A percentile compares a stretch with the other conserved stretches of the same genome.
Conservation (phyloP, 2,113 vertebrate genomes). For the Petroica traversi region DNA sequence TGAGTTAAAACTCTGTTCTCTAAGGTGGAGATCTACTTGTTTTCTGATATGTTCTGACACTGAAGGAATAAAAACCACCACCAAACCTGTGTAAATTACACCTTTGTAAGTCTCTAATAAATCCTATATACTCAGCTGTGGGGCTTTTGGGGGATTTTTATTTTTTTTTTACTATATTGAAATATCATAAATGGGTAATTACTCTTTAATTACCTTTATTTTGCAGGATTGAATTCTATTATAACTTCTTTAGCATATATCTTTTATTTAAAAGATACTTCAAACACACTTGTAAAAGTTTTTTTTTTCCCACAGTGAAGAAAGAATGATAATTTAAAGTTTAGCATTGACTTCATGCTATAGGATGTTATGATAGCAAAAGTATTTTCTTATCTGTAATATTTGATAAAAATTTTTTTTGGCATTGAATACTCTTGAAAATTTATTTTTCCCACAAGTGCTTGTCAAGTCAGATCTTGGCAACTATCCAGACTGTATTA, state of each 20-base stretch:
- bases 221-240: not conserved
- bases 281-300: not conserved
- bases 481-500: not conserved
- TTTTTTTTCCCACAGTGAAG: not conserved
- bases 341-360: not conserved
- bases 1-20: not conserved
- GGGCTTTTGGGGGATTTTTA: accelerated
- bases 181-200: not conserved
- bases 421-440: not conserved
- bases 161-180: not conserved
- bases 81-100: not conserved
- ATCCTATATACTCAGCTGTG: accelerated
- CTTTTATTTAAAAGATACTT: not conserved
- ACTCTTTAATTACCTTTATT: not conserved
- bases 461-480: not conserved
- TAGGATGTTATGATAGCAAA: not conserved
- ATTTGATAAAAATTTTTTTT: not conserved
- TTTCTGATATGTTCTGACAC: not conserved
- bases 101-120: not conserved
- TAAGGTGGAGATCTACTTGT: not conserved
- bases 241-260: not conserved
- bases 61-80: not conserved
- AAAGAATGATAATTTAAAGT: not conserved
- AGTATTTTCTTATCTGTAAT: not conserved
- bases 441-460: not conserved